Conservation (phyloP, 1,140 invertebrate genomes). For the Mamestra configurata region DNA sequence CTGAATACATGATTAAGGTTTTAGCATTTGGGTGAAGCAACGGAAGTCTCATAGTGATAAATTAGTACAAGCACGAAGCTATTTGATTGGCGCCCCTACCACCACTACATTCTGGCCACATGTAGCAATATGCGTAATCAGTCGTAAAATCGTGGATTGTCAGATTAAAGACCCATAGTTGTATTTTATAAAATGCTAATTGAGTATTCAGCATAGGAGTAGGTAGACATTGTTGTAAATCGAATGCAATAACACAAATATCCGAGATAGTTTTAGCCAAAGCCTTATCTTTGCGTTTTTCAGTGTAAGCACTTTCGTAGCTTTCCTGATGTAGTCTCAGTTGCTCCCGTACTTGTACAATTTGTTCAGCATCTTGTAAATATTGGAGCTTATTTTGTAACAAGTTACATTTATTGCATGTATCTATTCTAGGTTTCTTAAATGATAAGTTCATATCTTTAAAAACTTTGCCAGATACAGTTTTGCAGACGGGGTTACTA, state of each 20-base stretch:
- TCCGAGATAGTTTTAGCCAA: constrained; percentile 5
- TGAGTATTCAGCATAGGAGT: background rate
- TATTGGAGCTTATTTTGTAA: constrained; percentile 43
- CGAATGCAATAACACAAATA: constrained; percentile 33
- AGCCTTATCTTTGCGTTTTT: constrained; percentile 44
- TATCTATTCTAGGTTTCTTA: constrained; percentile 44
- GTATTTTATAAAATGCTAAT: background rate
- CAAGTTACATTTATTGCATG: constrained; percentile 40
- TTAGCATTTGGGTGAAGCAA: constrained; percentile 3
- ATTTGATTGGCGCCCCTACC: constrained; percentile 65
- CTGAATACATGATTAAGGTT: constrained; percentile 3
- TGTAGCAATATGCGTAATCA: constrained; percentile 63
- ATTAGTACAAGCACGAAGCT: constrained; percentile 39
- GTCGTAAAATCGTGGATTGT: constrained; percentile 68
- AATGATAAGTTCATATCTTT: constrained; percentile 45
- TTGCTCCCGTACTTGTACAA: background rate
- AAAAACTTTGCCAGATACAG: constrained; percentile 41
- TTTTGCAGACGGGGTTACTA: constrained; percentile 24
- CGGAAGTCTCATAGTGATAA: background rate
- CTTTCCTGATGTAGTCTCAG: constrained; percentile 23
- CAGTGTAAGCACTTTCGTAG: constrained; percentile 27
- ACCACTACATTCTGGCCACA: constrained; percentile 73
- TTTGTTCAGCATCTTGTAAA: background rate
- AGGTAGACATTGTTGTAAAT: constrained; percentile 28
- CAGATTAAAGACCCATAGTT: constrained; percentile 77